Conservation (phyloP, 2,113 vertebrate species). For the Telmatochromis sp. region DNA sequence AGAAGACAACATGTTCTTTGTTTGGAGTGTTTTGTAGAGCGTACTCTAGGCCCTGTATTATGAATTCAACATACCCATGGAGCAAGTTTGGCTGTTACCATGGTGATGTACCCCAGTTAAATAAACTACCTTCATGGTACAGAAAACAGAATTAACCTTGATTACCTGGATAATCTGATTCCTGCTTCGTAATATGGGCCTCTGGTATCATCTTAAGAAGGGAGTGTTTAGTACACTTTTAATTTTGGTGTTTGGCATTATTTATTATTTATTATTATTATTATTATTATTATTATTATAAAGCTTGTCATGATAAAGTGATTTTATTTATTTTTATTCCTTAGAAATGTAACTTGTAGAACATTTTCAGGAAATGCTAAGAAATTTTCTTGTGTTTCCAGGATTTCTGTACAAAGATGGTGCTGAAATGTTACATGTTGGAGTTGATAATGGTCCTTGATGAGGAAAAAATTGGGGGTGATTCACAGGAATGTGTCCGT, state of each 20-base stretch:
- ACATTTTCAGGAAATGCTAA: background rate
- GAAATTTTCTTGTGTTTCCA: background rate
- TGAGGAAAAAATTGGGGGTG: background rate
- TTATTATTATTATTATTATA: accelerated
- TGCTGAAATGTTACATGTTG: slow-evolving; percentile 59
- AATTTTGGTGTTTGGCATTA: background rate
- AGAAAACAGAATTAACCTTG: background rate
- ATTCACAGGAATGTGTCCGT: background rate
- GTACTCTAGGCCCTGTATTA: background rate
- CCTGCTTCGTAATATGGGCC: background rate
- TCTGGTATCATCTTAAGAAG: background rate
- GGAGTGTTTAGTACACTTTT: background rate
- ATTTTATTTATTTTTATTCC: background rate
- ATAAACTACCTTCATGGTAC: background rate
- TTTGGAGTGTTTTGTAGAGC: background rate
- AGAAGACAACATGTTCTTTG: background rate
- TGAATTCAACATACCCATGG: background rate
- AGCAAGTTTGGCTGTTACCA: background rate
- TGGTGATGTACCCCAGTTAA: background rate
- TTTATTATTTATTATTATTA: background rate
- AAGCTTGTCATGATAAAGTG: background rate
- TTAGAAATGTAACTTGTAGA: background rate
- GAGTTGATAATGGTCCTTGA: slow-evolving; percentile 55
- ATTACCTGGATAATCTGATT: background rate
- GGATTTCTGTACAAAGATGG: slow-evolving; percentile 9